phyloP scores from a whole-genome alignment of 2,797 vertebrate genomes.

The Cuculus canorus region DNA sequence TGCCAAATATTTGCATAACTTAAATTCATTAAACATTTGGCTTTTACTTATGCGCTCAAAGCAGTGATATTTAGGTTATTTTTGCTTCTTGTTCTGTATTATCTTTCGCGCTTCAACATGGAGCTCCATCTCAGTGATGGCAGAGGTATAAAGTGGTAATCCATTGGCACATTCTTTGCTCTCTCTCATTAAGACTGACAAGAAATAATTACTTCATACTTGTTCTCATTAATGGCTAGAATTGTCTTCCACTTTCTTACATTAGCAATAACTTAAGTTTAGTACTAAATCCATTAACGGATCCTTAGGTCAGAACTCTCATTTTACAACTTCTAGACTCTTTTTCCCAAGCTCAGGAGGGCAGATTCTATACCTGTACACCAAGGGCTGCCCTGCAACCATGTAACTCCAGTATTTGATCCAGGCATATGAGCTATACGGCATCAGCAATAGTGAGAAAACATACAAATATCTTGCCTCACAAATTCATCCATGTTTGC shows the following conservation, averaged over 20 bases:
- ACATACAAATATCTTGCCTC: background rate
- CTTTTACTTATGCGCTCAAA: background rate
- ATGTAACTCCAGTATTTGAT: background rate
- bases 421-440: fast-evolving
- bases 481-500: background rate
- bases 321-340: background rate
- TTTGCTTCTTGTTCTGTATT: background rate
- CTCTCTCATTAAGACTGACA: background rate
- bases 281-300: conserved; percentile 30
- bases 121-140: background rate
- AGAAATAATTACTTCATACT: conserved; percentile 9
- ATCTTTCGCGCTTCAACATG: background rate
- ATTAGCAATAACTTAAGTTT: conserved; percentile 32
- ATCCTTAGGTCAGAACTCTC: conserved; percentile 13
- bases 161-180: background rate
- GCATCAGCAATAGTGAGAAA: background rate
- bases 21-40: background rate
- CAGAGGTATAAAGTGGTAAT: background rate
- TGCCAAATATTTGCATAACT: background rate
- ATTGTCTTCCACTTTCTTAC: conserved; percentile 2
- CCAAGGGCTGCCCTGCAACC: background rate
- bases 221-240: conserved; percentile 13
- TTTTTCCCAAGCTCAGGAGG: background rate
- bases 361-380: fast-evolving
- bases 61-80: background rate